Evolutionary conservation across 2,888 invertebrate genomes (phyloP).

Genomic region (Epistrophe eligans): DNA sequence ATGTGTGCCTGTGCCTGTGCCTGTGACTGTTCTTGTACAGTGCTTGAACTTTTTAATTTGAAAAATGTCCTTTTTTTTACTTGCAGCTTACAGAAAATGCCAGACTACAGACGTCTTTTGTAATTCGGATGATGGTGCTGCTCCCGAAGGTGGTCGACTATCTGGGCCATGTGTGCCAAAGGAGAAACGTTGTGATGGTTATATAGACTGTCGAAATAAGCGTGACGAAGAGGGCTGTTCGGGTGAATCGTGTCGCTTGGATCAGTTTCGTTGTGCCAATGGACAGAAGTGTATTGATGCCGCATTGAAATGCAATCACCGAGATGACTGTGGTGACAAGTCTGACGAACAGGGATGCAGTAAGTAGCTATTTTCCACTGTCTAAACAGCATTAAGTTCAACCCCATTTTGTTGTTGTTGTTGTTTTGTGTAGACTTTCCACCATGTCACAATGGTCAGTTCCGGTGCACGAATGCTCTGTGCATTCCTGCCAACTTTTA

Average conservation of each 20-base stretch:
- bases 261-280: constrained; percentile 93
- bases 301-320: constrained; percentile 92
- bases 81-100: constrained; percentile 94
- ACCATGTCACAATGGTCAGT: constrained; percentile 94
- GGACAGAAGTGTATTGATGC: constrained; percentile 93
- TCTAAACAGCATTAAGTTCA: background rate
- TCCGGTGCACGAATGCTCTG: constrained; percentile 95
- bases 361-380: constrained; percentile 84
- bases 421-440: constrained; percentile 89
- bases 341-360: constrained; percentile 96
- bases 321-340: constrained; percentile 95
- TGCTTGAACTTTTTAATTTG: constrained; percentile 66
- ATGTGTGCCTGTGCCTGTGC: background rate
- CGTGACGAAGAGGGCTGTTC: constrained; percentile 92
- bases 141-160: constrained; percentile 84
- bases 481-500: constrained; percentile 95
- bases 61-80: constrained; percentile 61
- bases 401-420: constrained; percentile 4
- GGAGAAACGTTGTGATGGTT: constrained; percentile 96
- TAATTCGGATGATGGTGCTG: constrained; percentile 87
- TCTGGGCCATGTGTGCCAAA: constrained; percentile 94
- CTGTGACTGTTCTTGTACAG: constrained; percentile 4
- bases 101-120: constrained; percentile 95
- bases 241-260: constrained; percentile 89
- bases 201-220: constrained; percentile 92